phyloP scores from a whole-genome alignment of 1,140 invertebrate species.

The Nomia melanderi region DNA sequence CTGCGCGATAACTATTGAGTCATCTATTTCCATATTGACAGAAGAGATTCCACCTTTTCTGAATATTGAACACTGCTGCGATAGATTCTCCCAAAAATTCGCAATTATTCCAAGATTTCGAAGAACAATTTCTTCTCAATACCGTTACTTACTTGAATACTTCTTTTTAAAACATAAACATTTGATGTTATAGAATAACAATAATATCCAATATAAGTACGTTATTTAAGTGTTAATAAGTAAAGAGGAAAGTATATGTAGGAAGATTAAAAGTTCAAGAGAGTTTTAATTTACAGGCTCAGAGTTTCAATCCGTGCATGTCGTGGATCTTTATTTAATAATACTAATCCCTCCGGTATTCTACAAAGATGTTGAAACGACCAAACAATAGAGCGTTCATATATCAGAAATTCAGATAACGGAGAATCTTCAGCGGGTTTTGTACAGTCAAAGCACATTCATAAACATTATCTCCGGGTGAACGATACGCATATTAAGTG shows the following conservation, averaged over 20 bases:
- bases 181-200: no score
- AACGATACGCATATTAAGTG: conserved; percentile 5
- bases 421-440: not conserved
- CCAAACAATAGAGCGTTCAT: not conserved
- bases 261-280: no score
- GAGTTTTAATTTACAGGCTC: no score
- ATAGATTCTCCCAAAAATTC: not conserved
- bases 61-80: not conserved
- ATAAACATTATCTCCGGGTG: not conserved
- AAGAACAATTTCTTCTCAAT: not conserved
- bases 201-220: no score
- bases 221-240: no score
- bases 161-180: no score
- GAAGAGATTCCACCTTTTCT: not conserved
- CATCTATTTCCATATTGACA: conserved; percentile 3
- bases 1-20: not conserved
- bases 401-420: conserved; percentile 1
- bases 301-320: no score
- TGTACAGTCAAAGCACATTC: not conserved
- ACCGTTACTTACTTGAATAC: no score
- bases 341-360: not conserved
- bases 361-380: not conserved
- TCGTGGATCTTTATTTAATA: no score
- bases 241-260: no score
- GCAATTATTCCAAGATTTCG: not conserved